Evolutionary conservation across 1,140 invertebrate species (phyloP), one percentile per base, ranked within the genome.

Genomic region (Drosophila arawakana): DNA sequence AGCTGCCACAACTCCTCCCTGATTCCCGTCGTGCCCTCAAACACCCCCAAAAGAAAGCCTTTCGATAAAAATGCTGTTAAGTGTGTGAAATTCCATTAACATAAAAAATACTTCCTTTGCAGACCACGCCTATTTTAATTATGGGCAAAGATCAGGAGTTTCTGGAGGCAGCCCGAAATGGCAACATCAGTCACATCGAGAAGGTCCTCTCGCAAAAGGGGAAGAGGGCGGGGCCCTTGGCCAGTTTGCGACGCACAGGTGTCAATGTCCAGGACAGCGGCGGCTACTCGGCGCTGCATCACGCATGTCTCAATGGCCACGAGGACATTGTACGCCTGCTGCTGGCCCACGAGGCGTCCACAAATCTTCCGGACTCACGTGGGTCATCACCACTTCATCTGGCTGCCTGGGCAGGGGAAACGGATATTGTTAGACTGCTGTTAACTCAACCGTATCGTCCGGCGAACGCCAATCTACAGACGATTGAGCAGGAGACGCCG

Each of bases 131-230:
- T 30, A 34, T 39, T 13, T 7, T 18, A 11, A 78, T 50, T 50
- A 97, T 99, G 97, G 98, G 97, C 91, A 98, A 98, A 94, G 98
- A 98, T 93, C 97, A 98, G 93, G 98, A 99, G 94, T 95, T 99
- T 93, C 95, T 99, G 92, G 97, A 99, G 92, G 98, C 97, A 84
- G 97, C 97, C 76, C 95, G 98, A 86, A 97, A 96, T 93, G 98
- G 98, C 91, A 97, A 98, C 93, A 94, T 96, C 81, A 94, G 94
- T 70, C 95, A 96, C 79, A 97, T 98, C 54, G 97, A 98, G 93
- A 98, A 98, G 94, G 97, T 98, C 91, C 94, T 99, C 76, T 95
- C 94, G 84, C 96, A 97, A 93, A 95, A 97, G 94, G 96, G 96
- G 79, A 98, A 97, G 94, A 96, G 96, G 94, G 97, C 96, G 94